Percentiles rank a stretch among this genome's conserved stretches.
phyloP scores from a whole-genome alignment of 37 sponge, comb jelly and placozoan species.

The Tethya wilhelma region DNA sequence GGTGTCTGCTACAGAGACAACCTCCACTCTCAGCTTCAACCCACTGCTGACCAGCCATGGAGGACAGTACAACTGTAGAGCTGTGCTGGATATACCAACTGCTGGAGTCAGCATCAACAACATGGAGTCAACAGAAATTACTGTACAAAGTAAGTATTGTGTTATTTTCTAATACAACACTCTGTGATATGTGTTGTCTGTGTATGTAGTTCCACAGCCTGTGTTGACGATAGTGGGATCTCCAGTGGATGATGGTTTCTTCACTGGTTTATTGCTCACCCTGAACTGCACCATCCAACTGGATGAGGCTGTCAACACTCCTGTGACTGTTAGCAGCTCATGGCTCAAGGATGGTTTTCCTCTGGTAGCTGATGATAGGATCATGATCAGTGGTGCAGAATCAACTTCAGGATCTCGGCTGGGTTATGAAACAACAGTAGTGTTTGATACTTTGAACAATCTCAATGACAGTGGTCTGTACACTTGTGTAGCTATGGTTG shows the following conservation, averaged over 20 bases:
- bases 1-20: not conserved
- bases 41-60: slow-evolving; percentile 43
- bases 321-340: not conserved
- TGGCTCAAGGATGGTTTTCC: slow-evolving; percentile 17
- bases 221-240: not conserved
- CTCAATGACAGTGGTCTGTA: not conserved
- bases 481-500: not conserved
- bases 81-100: not conserved
- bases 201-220: slow-evolving; percentile 9
- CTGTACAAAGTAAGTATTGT: slow-evolving; percentile 5
- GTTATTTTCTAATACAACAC: not conserved
- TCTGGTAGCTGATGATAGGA: not conserved
- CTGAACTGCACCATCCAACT: not conserved
- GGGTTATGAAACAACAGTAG: not conserved
- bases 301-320: slow-evolving; percentile 11
- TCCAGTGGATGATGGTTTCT: slow-evolving; percentile 20
- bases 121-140: no score
- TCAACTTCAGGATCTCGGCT: no score
- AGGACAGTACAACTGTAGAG: slow-evolving; percentile 42
- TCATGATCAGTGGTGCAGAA: not conserved
- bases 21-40: slow-evolving; percentile 11
- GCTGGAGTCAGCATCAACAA: no score
- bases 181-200: not conserved
- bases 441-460: not conserved
- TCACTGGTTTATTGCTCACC: slow-evolving; percentile 17